These are phyloP conservation scores for Halictus rubicundus DNA, from an alignment of 1,140 invertebrate genomes.

Conservation along the genomic window DNA sequence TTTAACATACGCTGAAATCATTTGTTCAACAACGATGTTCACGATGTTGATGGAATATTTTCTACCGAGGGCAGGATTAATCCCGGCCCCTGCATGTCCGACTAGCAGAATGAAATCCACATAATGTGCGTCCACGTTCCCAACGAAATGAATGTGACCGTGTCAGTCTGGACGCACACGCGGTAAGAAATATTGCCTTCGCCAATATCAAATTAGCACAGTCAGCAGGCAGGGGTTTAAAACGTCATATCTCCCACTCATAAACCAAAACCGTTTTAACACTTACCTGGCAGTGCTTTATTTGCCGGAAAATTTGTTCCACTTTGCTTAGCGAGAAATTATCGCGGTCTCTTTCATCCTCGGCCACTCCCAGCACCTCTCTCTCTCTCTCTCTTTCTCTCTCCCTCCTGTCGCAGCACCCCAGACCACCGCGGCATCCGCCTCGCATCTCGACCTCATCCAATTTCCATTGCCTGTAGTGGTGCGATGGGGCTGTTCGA, in stretches of 20 bases:
- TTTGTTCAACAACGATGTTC: too few relatives aligned
- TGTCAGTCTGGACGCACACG: not conserved
- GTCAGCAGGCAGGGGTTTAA: slow-evolving; percentile 15
- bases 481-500: slow-evolving; percentile 57
- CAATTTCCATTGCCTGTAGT: slow-evolving; percentile 61
- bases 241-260: slow-evolving; percentile 9
- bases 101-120: too few relatives aligned
- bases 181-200: not conserved
- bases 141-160: not conserved
- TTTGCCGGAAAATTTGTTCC: slow-evolving; percentile 46
- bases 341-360: not conserved
- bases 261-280: slow-evolving; percentile 34
- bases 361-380: not conserved
- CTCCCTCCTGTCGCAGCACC: not conserved
- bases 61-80: too few relatives aligned
- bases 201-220: slow-evolving; percentile 2
- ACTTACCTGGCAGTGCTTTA: slow-evolving; percentile 30
- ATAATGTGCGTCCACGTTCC: not conserved
- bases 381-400: too few relatives aligned
- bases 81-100: too few relatives aligned
- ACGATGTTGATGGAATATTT: too few relatives aligned
- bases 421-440: slow-evolving; percentile 3
- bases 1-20: too few relatives aligned
- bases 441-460: slow-evolving; percentile 43
- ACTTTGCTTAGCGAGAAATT: slow-evolving; percentile 40